Percentiles rank a stretch among this genome's conserved stretches.
Conservation (phyloP, 2,888 invertebrate species). For the Mythimna albipuncta region DNA sequence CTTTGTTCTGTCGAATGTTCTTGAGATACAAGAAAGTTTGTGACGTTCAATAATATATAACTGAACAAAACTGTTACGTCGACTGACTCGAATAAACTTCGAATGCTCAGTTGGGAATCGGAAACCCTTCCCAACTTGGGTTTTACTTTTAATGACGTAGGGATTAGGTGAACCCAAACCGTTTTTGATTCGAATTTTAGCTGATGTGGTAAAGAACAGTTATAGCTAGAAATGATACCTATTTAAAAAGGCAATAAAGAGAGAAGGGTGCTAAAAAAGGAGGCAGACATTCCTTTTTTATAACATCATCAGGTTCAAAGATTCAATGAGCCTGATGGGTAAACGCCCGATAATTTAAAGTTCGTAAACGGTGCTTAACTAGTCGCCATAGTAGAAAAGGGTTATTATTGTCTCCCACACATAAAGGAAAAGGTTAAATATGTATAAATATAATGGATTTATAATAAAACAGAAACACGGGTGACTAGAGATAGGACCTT, state of each 20-base stretch:
- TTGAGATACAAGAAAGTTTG: constrained; percentile 35
- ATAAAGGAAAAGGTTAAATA: not conserved
- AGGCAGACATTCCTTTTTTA: no score
- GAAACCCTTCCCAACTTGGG: constrained; percentile 52
- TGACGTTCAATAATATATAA: constrained; percentile 31
- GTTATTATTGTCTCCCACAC: no score
- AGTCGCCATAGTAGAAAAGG: not conserved
- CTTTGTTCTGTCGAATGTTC: constrained; percentile 32
- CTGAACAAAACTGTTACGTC: constrained; percentile 38
- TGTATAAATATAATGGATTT: constrained; percentile 4
- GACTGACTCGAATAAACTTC: constrained; percentile 47
- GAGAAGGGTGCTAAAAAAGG: no score
- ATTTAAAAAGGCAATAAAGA: not conserved
- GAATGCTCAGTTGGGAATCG: constrained; percentile 55
- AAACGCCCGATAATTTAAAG: not conserved
- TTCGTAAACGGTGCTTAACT: not conserved
- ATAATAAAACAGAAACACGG: constrained; percentile 9
- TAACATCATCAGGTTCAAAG: no score
- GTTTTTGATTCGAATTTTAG: constrained; percentile 33
- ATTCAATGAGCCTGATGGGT: not conserved
- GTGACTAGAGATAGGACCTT: constrained; percentile 17
- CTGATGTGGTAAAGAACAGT: not conserved
- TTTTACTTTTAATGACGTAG: constrained; percentile 61
- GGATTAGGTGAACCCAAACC: constrained; percentile 41
- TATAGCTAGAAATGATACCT: not conserved